Evolutionary conservation across 2,888 invertebrate species (phyloP).

Genomic region (Acanthoscelides obtectus): DNA sequence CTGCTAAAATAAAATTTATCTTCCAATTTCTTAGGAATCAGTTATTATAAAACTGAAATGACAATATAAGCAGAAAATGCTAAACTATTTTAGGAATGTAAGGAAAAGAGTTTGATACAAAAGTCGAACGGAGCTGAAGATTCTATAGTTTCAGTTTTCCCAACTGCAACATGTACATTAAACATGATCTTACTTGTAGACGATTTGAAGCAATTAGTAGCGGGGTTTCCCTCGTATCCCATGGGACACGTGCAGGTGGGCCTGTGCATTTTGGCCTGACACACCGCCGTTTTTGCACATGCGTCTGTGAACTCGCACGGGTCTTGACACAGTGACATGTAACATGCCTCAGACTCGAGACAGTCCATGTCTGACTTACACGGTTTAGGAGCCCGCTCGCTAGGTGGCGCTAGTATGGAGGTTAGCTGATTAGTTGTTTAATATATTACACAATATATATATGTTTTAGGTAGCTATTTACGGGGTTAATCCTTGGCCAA

Average conservation of each 20-base stretch:
- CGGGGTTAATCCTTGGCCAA: background rate
- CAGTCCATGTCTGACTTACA: slow-evolving; percentile 82
- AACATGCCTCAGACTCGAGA: slow-evolving; percentile 77
- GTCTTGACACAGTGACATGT: slow-evolving; percentile 75
- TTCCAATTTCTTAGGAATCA: too few species aligned
- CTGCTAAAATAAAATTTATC: too few species aligned
- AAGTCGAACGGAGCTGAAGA: too few species aligned
- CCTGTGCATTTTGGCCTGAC: slow-evolving; percentile 76
- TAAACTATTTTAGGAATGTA: too few species aligned
- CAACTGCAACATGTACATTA: background rate
- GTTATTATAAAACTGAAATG: too few species aligned
- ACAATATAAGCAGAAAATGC: too few species aligned
- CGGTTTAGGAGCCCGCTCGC: slow-evolving; percentile 68
- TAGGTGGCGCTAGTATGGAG: slow-evolving; percentile 59
- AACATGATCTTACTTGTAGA: slow-evolving; percentile 65
- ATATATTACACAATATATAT: slow-evolving; percentile 5
- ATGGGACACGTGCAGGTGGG: slow-evolving; percentile 78
- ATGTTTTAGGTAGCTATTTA: background rate
- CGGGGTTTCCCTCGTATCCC: slow-evolving; percentile 77
- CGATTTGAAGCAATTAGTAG: slow-evolving; percentile 70
- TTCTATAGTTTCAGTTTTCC: background rate
- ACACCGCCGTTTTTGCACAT: slow-evolving; percentile 71
- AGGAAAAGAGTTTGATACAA: too few species aligned
- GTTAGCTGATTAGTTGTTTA: slow-evolving; percentile 29
- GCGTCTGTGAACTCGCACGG: slow-evolving; percentile 78